These are phyloP conservation scores for Colinus virginianus DNA, from an alignment of 2,113 vertebrate species.

Conservation along the genomic window DNA sequence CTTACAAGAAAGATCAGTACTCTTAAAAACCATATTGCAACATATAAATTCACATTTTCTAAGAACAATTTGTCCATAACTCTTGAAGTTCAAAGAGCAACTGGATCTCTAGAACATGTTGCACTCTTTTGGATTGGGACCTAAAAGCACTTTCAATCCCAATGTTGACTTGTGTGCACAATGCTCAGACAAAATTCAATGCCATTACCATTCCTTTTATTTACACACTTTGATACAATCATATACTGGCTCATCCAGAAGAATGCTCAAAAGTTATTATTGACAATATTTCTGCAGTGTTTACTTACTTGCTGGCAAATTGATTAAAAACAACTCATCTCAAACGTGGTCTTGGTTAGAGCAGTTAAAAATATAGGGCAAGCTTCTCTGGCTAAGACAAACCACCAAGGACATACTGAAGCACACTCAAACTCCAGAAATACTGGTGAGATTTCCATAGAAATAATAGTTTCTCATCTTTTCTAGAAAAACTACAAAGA, in stretches of 20 bases:
- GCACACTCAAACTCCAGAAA: neutral
- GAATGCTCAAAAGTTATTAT: neutral
- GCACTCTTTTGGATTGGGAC: neutral
- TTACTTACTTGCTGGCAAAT: neutral
- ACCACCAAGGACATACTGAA: neutral
- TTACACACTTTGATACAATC: neutral
- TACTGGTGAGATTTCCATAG: neutral
- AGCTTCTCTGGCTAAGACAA: neutral
- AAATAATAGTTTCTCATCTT: neutral
- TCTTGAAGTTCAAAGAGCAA: neutral
- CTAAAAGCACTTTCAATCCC: neutral
- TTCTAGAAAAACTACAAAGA: neutral
- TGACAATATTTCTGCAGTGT: neutral
- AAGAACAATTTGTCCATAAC: neutral
- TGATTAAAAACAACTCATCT: neutral
- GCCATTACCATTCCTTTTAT: neutral
- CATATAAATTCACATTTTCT: neutral
- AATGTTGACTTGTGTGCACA: neutral
- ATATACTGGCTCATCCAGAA: neutral
- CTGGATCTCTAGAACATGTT: neutral
- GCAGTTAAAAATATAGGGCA: neutral
- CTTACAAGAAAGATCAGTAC: neutral
- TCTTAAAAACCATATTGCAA: neutral
- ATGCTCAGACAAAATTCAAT: neutral
- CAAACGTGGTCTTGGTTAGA: neutral